Base-by-base conservation (phyloP, 2,797 vertebrate species). In the Sebastes wilsoni region DNA sequence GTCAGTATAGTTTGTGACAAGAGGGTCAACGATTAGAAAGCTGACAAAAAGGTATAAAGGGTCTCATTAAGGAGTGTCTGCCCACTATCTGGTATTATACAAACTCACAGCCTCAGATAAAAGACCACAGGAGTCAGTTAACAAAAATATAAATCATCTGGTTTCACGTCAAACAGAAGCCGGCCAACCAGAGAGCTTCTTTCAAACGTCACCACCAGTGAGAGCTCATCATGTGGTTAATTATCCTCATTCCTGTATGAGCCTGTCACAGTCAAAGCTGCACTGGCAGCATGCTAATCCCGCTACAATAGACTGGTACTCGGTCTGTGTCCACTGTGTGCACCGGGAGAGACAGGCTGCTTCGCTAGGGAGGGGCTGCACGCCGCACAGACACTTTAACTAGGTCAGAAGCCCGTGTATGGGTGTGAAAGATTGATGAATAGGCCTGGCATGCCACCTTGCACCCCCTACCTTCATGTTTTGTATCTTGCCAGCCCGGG, bases 371-470 rank as follows among this genome's bases (percentile, higher is more conserved):
- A 84, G 89, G 85, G 90, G 89, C 88, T 42, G 65, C 72, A 25
- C 59, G 69, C 71, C 58, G 56, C 88, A 54, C 82, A 86, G 84
- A 87, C 82, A 73, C 83, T 83, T 79, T 91, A 95, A 95, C 83
- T 95, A 93, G 95, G 95, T 95, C 96, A 96, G 82, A 85, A 91
- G 90, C 89, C 71, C 52, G 6, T 72, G 89, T 56, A 83, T 60
- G 87, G 83, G 88, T 92, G 91, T 92, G 90, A 94, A 94, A 93
- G 92, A 94, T 89, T 91, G 92, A 93, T 92, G 93, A 93, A 93
- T 89, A 85, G 90, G 86, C 83, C 87, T 91, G 93, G 90, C 94
- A 89, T 88, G 90, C 89, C 92, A 95, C 94, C 94, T 93, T 89
- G 75, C 77, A 90, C 90, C 90, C 92, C 92, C 92, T 78, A 91